phyloP scores from a whole-genome alignment of 2,888 invertebrate species.

The Hypercompe scribonia region DNA sequence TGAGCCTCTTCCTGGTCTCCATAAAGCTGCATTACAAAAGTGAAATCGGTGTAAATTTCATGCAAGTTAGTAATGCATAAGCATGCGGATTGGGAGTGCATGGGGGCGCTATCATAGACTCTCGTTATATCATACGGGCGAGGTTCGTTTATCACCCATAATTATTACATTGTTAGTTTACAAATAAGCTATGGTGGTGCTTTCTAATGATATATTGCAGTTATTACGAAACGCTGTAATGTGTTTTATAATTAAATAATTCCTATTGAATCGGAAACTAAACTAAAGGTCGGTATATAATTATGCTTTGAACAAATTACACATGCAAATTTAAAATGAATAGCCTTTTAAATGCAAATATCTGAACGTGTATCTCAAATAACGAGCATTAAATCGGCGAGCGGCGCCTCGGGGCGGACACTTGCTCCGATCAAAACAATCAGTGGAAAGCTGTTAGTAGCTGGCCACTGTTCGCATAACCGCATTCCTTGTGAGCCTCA shows the following conservation, averaged over 20 bases:
- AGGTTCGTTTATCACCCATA: slow-evolving; percentile 54
- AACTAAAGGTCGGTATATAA: slow-evolving; percentile 27
- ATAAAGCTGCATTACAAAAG: slow-evolving; percentile 69
- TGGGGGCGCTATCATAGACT: slow-evolving; percentile 73
- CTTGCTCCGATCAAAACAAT: slow-evolving; percentile 69
- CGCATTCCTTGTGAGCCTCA: slow-evolving; percentile 67
- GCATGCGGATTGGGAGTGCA: slow-evolving; percentile 56
- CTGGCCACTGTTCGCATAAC: slow-evolving; percentile 65
- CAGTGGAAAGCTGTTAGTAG: slow-evolving; percentile 66
- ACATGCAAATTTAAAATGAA: slow-evolving; percentile 55
- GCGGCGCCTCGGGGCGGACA: slow-evolving; percentile 61
- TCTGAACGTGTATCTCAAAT: slow-evolving; percentile 55
- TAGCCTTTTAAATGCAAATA: slow-evolving; percentile 58
- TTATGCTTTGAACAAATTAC: slow-evolving; percentile 46
- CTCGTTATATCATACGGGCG: slow-evolving; percentile 72
- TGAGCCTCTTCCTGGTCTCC: slow-evolving; percentile 36
- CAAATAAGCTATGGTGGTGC: slow-evolving; percentile 55
- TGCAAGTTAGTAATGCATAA: slow-evolving; percentile 41
- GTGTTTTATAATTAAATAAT: slow-evolving; percentile 35
- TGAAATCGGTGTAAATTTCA: slow-evolving; percentile 73
- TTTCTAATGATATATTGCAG: slow-evolving; percentile 57
- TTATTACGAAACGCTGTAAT: slow-evolving; percentile 45
- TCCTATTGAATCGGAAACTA: slow-evolving; percentile 24
- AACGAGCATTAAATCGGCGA: slow-evolving; percentile 66
- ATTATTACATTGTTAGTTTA: slow-evolving; percentile 56